These are phyloP conservation scores for Oenanthe melanoleuca DNA, from an alignment of 2,113 vertebrate genomes.

Conservation along the genomic window DNA sequence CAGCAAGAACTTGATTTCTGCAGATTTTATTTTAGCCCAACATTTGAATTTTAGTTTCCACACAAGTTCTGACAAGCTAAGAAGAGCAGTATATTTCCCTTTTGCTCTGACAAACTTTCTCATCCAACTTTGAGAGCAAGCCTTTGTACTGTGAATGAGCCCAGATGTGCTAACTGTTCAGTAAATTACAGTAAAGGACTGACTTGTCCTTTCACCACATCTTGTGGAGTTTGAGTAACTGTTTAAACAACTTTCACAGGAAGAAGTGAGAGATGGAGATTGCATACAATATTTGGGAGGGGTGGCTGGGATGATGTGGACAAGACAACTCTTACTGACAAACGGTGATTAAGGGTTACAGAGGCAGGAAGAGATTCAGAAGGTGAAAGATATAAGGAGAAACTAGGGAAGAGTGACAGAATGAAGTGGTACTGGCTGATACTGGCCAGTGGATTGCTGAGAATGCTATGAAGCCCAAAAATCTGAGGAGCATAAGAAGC, in stretches of 20 bases:
- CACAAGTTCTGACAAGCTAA: background rate
- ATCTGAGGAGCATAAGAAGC: background rate
- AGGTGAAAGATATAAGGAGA: background rate
- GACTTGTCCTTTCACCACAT: background rate
- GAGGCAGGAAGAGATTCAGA: background rate
- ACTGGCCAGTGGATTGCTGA: background rate
- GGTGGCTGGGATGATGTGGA: background rate
- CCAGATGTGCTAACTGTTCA: background rate
- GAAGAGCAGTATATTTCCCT: background rate
- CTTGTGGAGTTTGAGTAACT: background rate
- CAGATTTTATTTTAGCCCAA: background rate
- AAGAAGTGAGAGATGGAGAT: background rate
- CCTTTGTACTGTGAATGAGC: background rate
- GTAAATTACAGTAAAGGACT: background rate
- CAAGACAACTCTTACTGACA: background rate
- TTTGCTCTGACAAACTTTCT: background rate
- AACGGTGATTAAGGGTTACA: background rate
- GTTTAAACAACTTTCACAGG: background rate
- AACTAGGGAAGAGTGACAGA: background rate
- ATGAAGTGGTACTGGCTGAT: background rate
- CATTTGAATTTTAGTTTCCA: background rate
- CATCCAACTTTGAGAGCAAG: background rate
- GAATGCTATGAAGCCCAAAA: background rate
- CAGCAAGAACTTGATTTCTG: background rate
- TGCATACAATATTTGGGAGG: background rate